A percentile compares a stretch with the other conserved stretches of the same genome.
Evolutionary conservation across 2,888 invertebrate species (phyloP).

Genomic region (Melangyna quadrimaculata): DNA sequence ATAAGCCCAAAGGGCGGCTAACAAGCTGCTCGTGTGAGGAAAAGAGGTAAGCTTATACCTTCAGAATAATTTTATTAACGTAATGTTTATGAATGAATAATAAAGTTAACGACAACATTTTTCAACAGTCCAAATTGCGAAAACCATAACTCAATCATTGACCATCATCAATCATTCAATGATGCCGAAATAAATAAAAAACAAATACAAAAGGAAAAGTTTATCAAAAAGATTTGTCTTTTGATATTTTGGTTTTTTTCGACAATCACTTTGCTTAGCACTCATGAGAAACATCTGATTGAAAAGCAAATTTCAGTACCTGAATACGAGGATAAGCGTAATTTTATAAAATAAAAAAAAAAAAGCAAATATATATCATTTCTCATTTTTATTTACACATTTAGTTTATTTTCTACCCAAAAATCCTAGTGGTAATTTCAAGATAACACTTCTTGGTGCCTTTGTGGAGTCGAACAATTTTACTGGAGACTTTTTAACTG

Average conservation of each 20-base stretch:
- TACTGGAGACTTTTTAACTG: constrained; percentile 74
- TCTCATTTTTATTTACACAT: too few species aligned
- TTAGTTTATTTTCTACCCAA: constrained; percentile 74
- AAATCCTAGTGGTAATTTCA: constrained; percentile 78
- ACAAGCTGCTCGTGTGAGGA: constrained; percentile 41
- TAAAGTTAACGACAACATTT: too few species aligned
- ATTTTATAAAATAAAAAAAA: too few species aligned
- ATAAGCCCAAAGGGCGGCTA: constrained; percentile 45
- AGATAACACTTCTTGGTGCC: constrained; percentile 75
- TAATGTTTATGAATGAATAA: too few species aligned
- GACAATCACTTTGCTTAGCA: constrained; percentile 76
- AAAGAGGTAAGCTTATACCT: constrained; percentile 66
- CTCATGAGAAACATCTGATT: constrained; percentile 78
- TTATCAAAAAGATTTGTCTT: constrained; percentile 75
- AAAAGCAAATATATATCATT: too few species aligned
- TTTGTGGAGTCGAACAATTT: constrained; percentile 74
- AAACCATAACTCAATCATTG: constrained; percentile 75
- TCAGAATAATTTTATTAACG: too few species aligned
- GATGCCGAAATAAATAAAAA: constrained; percentile 74
- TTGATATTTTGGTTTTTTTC: constrained; percentile 78
- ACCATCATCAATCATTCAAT: constrained; percentile 74
- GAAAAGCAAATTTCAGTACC: constrained; percentile 79
- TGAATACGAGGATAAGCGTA: constrained; percentile 77
- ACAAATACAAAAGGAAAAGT: constrained; percentile 74
- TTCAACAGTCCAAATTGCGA: constrained; percentile 76